phyloP scores from a whole-genome alignment of 2,797 vertebrate species.

The Corythornis leucogaster region DNA sequence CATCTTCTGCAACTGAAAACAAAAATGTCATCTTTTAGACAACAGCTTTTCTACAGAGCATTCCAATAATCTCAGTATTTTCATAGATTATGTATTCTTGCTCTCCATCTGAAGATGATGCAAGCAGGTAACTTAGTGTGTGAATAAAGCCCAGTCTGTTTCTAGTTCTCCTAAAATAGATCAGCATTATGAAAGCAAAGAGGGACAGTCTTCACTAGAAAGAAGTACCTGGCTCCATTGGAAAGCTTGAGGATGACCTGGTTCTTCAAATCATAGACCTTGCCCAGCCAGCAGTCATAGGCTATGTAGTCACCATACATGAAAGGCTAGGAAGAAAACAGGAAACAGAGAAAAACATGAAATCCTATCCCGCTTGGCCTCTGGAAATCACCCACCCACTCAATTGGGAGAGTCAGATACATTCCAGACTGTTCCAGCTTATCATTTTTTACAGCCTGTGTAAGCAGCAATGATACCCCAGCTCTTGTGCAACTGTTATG shows the following conservation, averaged over 20 bases:
- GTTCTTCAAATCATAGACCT: slow-evolving; percentile 97
- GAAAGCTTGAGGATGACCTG: slow-evolving; percentile 97
- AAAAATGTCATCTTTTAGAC: neutral
- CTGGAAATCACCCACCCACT: neutral
- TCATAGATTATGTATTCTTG: neutral
- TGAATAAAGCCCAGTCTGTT: neutral
- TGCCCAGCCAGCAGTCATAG: slow-evolving; percentile 98
- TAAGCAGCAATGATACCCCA: neutral
- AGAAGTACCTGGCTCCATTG: slow-evolving; percentile 92
- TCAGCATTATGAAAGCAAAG: neutral
- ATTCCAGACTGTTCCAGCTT: neutral
- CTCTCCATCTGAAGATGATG: neutral
- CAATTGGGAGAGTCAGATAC: neutral
- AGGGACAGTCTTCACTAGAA: neutral
- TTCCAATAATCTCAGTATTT: neutral
- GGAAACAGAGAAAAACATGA: neutral
- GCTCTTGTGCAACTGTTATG: neutral
- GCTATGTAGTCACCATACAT: slow-evolving; percentile 99
- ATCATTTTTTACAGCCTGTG: neutral
- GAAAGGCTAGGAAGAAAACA: slow-evolving; percentile 84
- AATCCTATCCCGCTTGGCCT: neutral
- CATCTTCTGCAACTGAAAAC: neutral
- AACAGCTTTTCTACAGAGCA: neutral
- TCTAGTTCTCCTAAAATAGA: neutral
- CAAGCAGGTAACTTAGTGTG: neutral